These are phyloP conservation scores for Aphaenogaster floridana DNA, from an alignment of 1,140 invertebrate species.

Conservation along the genomic window DNA sequence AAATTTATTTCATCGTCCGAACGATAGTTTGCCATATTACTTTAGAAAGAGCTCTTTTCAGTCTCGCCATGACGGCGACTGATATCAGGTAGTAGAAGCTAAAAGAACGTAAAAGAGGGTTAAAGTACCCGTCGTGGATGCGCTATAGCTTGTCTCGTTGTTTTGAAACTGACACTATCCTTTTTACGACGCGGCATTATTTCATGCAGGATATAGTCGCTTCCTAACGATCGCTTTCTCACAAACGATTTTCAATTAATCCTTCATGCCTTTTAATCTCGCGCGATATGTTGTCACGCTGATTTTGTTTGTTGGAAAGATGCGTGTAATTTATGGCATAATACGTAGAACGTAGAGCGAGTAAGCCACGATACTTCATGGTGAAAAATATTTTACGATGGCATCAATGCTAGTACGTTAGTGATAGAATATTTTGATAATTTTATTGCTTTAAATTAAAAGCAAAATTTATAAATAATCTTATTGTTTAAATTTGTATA, in stretches of 20 bases:
- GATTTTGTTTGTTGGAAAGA: not conserved
- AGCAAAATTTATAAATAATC: constrained; percentile 1
- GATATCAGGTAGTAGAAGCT: constrained; percentile 35
- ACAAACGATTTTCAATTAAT: constrained; percentile 44
- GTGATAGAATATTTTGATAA: not conserved
- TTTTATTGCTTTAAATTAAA: not conserved
- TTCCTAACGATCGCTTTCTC: not conserved
- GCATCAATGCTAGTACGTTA: not conserved
- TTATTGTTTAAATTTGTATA: not conserved
- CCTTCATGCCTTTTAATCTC: constrained; percentile 22
- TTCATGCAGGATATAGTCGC: not conserved
- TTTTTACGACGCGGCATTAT: constrained; percentile 24
- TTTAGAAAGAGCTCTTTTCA: not conserved
- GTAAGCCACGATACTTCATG: not conserved
- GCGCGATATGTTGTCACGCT: not conserved
- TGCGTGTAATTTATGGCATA: not conserved
- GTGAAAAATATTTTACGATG: not conserved
- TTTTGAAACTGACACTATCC: constrained; percentile 45
- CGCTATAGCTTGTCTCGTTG: constrained; percentile 7
- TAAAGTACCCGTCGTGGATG: constrained; percentile 19
- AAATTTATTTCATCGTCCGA: constrained; percentile 22
- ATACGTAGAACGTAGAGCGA: not conserved
- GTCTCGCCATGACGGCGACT: not conserved
- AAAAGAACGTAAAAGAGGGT: constrained; percentile 33
- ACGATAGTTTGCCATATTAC: constrained; percentile 20